A percentile compares a stretch with the other conserved stretches of the same genome.
Conservation (phyloP, 2,888 invertebrate species). For the Elgonia sp. region DNA sequence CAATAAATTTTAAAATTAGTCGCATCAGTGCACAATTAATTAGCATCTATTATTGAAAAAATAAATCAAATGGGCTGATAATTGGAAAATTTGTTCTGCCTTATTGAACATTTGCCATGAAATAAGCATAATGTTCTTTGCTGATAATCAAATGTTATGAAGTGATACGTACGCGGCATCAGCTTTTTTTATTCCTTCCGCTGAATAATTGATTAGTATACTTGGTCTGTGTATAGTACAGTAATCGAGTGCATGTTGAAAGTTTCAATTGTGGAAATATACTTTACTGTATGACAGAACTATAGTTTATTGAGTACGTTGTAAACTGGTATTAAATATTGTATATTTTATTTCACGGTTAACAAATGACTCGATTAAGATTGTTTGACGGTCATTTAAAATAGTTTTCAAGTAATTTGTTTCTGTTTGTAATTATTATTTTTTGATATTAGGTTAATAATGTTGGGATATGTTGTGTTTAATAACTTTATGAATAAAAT, state of each 20-base stretch:
- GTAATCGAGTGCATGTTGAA: constrained; percentile 1
- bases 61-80: constrained; percentile 7
- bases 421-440: too few relatives aligned
- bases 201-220: constrained; percentile 10
- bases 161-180: not conserved
- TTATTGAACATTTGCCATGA: not conserved
- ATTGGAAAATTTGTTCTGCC: not conserved
- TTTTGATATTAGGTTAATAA: too few relatives aligned
- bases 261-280: constrained; percentile 6
- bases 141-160: constrained; percentile 30
- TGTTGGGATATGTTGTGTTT: too few relatives aligned
- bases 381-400: not conserved
- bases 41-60: not conserved
- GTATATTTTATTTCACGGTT: not conserved
- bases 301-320: constrained; percentile 14
- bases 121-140: constrained; percentile 13
- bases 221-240: not conserved
- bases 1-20: constrained; percentile 15
- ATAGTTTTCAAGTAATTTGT: not conserved
- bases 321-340: not conserved
- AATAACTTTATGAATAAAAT: too few relatives aligned
- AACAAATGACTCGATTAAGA: not conserved
- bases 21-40: not conserved
- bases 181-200: not conserved
- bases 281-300: not conserved